Base-by-base conservation (phyloP, 2,797 vertebrate genomes). In the Adelosebastes latens region DNA sequence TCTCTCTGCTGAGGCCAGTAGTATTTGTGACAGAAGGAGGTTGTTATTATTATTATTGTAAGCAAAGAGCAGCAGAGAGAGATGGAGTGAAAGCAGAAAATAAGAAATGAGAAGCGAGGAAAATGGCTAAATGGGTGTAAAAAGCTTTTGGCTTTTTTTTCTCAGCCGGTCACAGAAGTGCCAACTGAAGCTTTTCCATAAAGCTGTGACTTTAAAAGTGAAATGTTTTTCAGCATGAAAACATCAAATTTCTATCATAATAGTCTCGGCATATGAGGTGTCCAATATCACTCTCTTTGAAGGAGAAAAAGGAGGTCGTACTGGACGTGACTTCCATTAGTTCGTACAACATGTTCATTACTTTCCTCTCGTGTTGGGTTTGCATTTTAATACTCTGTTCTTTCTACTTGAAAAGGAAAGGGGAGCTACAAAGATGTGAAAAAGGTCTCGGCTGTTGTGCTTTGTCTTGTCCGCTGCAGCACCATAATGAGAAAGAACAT, bases 401-500 rank as follows among this genome's bases (percentile, higher is more conserved):
- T 13, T 36, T 31, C 31, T 20, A 4, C 59, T 32, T 36, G 20
- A 76, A 71, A 29, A 55, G 29, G 49, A 64, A 39, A n/a, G 4
- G 11, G 42, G 53, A 29, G 24, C 52, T 24, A 9, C 42, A 25
- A 5, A 25, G 58, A 62, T 46, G 18, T 31, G 27, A 34, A 78
- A 70, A 82, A 80, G 65, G 65, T 79, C 74, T 70, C 4, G 1
- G 62, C 63, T 83, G 82, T 84, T 82, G 88, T 85, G 79, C 65
- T 74, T 61, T 80, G 88, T 92, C 87, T 46, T 81, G 80, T 86
- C 71, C 82, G 67, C 62, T 22, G 60, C 72, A 5, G 58, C 80
- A 24, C 70, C 55, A 10, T 81, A 72, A 85, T 76, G 81, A 88
- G 79, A 85, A 11, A 55, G 81, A 88, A 89, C 90, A 86, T 85